Conservation (phyloP, 2,113 vertebrate genomes). For the Chunga burmeisteri region DNA sequence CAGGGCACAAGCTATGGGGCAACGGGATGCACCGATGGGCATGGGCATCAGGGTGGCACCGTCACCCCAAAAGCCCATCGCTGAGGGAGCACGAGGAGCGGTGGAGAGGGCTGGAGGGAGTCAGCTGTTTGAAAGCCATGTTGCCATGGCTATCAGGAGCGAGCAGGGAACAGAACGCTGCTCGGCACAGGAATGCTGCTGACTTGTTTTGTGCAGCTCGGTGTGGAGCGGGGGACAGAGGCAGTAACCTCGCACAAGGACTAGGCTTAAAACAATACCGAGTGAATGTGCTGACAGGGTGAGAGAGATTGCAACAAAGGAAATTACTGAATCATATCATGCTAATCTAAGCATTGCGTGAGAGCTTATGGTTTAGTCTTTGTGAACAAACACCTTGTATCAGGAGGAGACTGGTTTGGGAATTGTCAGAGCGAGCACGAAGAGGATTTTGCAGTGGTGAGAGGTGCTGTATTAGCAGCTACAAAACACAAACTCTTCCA, state of each 20-base stretch:
- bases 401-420: background rate
- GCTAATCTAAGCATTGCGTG: background rate
- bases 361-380: background rate
- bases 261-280: background rate
- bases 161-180: background rate
- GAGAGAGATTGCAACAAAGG: conserved; percentile 19
- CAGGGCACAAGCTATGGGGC: background rate
- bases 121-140: background rate
- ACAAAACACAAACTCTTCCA: background rate
- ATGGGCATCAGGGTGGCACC: background rate
- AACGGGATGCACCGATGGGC: accelerated
- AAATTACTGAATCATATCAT: background rate
- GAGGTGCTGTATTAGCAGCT: background rate
- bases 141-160: conserved; percentile 13
- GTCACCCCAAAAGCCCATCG: background rate
- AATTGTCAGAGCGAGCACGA: background rate
- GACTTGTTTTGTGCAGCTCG: background rate
- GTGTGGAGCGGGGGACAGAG: background rate
- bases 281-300: conserved; percentile 2
- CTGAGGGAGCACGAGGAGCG: accelerated
- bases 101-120: background rate
- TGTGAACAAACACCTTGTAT: background rate
- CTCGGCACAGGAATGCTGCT: background rate
- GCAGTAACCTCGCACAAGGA: background rate
- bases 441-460: background rate